Conservation (phyloP, 2,113 vertebrate species). For the Marmota monax region DNA sequence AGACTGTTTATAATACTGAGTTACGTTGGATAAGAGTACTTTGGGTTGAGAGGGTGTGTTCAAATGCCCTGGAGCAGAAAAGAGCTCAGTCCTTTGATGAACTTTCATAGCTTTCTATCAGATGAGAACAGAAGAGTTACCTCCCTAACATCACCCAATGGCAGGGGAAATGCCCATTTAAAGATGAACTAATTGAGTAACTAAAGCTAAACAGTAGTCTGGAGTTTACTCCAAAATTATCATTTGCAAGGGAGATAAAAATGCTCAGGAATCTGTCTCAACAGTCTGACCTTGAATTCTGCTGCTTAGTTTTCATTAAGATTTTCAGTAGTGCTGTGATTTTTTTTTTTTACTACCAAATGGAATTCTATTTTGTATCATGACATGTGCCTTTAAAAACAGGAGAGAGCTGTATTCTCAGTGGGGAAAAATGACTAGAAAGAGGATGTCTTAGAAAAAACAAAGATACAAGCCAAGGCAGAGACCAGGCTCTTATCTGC, state of each 20-base stretch:
- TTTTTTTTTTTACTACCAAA: background rate
- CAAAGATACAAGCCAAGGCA: constrained; percentile 55
- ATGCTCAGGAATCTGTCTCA: background rate
- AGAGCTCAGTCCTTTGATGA: background rate
- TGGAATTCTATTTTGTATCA: constrained; percentile 58
- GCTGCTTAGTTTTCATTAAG: background rate
- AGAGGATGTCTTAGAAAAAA: constrained; percentile 56
- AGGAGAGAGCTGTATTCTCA: constrained; percentile 10
- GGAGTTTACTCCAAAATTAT: constrained; percentile 1
- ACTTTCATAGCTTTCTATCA: background rate
- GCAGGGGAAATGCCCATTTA: background rate
- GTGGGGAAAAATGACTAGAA: background rate
- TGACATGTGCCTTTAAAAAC: constrained; percentile 58
- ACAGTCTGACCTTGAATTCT: constrained; percentile 1
- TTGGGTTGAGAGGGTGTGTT: background rate
- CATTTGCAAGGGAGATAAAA: background rate
- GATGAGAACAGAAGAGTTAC: background rate
- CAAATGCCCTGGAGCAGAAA: background rate
- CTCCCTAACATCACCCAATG: background rate
- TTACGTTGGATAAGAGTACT: background rate
- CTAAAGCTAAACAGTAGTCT: background rate
- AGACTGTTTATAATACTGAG: background rate
- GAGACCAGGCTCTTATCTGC: constrained; percentile 55
- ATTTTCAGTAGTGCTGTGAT: background rate
- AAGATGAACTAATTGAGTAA: background rate